Percentiles rank a stretch among this genome's conserved stretches.
phyloP scores from a whole-genome alignment of 2,797 vertebrate species.

The Protonibea diacanthus region DNA sequence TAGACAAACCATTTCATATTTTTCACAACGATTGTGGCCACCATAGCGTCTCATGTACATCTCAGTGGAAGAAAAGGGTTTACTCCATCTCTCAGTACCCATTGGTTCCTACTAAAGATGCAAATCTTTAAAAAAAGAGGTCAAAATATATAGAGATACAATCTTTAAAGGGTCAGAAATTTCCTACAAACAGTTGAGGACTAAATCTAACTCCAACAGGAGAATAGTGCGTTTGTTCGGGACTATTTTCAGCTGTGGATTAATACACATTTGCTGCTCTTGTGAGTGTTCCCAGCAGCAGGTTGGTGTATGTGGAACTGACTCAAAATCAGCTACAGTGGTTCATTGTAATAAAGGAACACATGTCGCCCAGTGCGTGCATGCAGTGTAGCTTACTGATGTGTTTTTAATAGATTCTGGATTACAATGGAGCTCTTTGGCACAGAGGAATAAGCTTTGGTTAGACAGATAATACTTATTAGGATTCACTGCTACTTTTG shows the following conservation, averaged over 20 bases:
- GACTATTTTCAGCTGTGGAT: background rate
- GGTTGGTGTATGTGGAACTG: background rate
- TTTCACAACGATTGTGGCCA: no score
- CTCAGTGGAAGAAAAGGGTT: no score
- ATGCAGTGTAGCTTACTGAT: background rate
- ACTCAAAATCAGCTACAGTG: background rate
- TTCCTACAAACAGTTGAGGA: background rate
- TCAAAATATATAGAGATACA: no score
- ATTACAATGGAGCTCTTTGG: background rate
- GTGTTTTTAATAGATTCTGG: constrained; percentile 2
- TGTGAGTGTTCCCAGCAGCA: background rate
- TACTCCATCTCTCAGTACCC: background rate
- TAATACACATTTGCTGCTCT: background rate
- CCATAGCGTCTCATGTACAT: no score
- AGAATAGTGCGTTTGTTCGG: background rate
- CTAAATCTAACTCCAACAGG: background rate
- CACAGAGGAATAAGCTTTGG: background rate
- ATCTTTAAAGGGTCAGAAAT: background rate
- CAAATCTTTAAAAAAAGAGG: background rate
- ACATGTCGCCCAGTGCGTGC: background rate
- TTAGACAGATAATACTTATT: no score
- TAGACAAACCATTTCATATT: no score
- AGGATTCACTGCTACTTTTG: no score
- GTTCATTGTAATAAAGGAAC: background rate
- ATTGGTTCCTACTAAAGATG: background rate